Evolutionary conservation across 2,888 invertebrate species (phyloP), one percentile per base, ranked within the genome.

Genomic region (Sesamia inferens): DNA sequence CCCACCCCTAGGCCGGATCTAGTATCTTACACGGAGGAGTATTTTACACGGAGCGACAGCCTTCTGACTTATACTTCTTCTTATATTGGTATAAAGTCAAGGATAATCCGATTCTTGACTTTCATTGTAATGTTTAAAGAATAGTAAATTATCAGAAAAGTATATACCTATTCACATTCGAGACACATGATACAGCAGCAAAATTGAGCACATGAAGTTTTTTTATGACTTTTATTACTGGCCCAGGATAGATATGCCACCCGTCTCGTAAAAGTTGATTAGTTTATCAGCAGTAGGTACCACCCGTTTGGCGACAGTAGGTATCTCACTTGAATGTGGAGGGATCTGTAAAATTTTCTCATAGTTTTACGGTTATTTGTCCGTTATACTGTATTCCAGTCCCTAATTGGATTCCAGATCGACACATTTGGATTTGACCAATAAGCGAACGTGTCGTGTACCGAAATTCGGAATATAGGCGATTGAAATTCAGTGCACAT

Each of bases 401-500:
- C 14, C 39, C 62, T 77, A 74, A 77, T 79, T 76, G 79, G 64
- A 62, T 79, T 74, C n/a, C 51, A 57, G 31, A 62, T 19, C 13
- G 55, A 57, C 57, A 68, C 66, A 80, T 65, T 66, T 48, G 44
- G 68, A 71, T 58, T 82, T 68, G 51, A 64, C 67, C 77, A 63
- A 71, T 71, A 68, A 57, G 47, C 47, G 82, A 65, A 66, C 68
- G 65, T 61, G 73, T 61, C 55, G 66, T 55, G 54, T 47, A 14
- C 59, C 24, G 16, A 57, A 65, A 64, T 61, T 68, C 58, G 39
- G 22, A 79, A 68, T 68, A 81, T 42, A 54, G 24, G 54, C 31
- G 44, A 83, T 81, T 81, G 70, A 79, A 83, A 81, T 81, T 81
- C 81, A 71, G 57, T 39, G n/a, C 71, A 48, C 81, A 71, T 62